Percentiles rank a stretch among this genome's conserved stretches.
Evolutionary conservation across 2,888 invertebrate species (phyloP).

Genomic region (Argyra leucocephala): DNA sequence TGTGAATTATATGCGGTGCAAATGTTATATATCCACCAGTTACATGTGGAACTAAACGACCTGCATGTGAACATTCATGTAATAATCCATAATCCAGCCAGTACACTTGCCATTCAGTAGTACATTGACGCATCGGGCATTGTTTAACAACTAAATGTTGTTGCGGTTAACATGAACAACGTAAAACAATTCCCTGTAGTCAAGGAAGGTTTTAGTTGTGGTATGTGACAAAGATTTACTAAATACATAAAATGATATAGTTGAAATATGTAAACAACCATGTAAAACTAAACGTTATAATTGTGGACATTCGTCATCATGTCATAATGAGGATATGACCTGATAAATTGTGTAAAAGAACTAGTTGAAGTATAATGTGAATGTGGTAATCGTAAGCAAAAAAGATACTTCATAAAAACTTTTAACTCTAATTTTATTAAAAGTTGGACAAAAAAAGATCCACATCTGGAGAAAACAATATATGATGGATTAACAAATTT

Average conservation of each 20-base stretch:
- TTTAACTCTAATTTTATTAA: constrained; percentile 76
- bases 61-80: no score
- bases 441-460: constrained; percentile 70
- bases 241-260: constrained; percentile 68
- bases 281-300: constrained; percentile 56
- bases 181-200: constrained; percentile 69
- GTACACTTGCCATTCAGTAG: constrained; percentile 68
- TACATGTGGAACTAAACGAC: no score
- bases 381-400: constrained; percentile 66
- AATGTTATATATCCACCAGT: no score
- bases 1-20: no score
- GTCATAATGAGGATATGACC: constrained; percentile 71
- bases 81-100: no score
- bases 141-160: constrained; percentile 75
- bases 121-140: constrained; percentile 75
- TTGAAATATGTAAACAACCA: constrained; percentile 67
- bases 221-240: constrained; percentile 67
- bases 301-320: constrained; percentile 81
- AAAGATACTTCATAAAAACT: constrained; percentile 59
- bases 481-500: constrained; percentile 77
- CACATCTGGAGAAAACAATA: constrained; percentile 66
- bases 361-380: constrained; percentile 68
- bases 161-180: constrained; percentile 69
- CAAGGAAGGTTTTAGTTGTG: constrained; percentile 79
- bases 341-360: constrained; percentile 59